Conservation (phyloP, 2,888 invertebrate species). For the Cephus sareptanus region DNA sequence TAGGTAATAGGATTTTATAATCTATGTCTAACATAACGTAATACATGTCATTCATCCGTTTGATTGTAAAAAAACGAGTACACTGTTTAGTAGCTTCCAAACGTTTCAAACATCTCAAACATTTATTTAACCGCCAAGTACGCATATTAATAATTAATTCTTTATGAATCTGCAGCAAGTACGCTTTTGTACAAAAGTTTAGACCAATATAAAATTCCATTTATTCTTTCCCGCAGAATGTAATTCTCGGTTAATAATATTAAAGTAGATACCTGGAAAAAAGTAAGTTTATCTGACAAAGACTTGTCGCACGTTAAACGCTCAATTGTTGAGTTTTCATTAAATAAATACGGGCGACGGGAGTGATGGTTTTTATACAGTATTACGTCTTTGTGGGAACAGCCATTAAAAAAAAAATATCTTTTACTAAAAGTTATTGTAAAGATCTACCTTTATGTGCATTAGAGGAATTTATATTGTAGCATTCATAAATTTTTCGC, state of each 20-base stretch:
- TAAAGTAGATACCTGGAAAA: background rate
- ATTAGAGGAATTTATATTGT: background rate
- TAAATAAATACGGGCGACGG: background rate
- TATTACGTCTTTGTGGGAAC: background rate
- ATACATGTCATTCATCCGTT: background rate
- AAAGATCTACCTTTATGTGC: background rate
- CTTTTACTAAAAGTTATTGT: background rate
- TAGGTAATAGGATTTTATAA: background rate
- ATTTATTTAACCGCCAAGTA: background rate
- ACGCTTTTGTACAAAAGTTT: background rate
- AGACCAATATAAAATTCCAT: background rate
- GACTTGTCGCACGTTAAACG: background rate
- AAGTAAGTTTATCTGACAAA: background rate
- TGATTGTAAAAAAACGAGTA: background rate
- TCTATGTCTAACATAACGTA: background rate
- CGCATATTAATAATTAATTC: background rate
- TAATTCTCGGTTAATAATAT: background rate
- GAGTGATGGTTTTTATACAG: background rate
- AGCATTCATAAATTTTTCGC: background rate
- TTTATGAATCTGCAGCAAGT: background rate
- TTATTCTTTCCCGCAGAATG: background rate
- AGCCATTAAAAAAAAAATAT: background rate
- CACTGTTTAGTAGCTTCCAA: background rate
- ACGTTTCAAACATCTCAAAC: background rate
- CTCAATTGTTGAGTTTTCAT: background rate